Evolutionary conservation across 2,113 vertebrate genomes (phyloP), one percentile per base, ranked within the genome.

Genomic region (Mixornis gularis): DNA sequence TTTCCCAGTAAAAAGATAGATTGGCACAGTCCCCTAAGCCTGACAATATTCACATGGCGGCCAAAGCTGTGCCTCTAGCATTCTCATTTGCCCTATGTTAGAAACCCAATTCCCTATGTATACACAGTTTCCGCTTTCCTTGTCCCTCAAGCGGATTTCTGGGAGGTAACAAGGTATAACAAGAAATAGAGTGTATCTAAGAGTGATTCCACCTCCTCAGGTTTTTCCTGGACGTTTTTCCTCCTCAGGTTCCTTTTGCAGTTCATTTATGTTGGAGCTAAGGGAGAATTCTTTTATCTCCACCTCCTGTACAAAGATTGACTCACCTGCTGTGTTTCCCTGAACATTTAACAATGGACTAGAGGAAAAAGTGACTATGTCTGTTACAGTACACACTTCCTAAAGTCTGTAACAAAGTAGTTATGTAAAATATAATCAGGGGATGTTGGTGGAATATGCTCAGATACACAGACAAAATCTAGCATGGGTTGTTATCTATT

Each of bases 381-480:
- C 29, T 41, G 25, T 65, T n/a, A 60, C 62, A 84, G 56, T 20
- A 74, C 10, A 68, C 9, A 8, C 21, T 86, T 86, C 29, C 29
- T 56, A 4, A 81, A 62, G 34, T 29, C 34, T 77, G 0, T 34
- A 58, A 52, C 22, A 24, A 83, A 80, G 30, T 1, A 0, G 69
- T 66, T 43, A 68, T 0, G 7, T 48, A 36, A 86, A 70, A 53
- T 22, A 58, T 16, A 38, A 40, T 17, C 0, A 0, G 27, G 16
- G 20, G 3, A 7, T 65, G 38, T 52, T 52, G 18, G 13, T 40
- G 17, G 41, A 68, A 55, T 25, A 63, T 3, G 7, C n/a, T 83
- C 48, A 84, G 34, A 46, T 26, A 66, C 51, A 46, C 26, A 46
- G 7, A 71, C 1, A 69, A 7, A 85, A 65, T 43, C 17, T 26